Base-by-base conservation (phyloP, 1,140 invertebrate species). In the Drosophila ananassae region DNA sequence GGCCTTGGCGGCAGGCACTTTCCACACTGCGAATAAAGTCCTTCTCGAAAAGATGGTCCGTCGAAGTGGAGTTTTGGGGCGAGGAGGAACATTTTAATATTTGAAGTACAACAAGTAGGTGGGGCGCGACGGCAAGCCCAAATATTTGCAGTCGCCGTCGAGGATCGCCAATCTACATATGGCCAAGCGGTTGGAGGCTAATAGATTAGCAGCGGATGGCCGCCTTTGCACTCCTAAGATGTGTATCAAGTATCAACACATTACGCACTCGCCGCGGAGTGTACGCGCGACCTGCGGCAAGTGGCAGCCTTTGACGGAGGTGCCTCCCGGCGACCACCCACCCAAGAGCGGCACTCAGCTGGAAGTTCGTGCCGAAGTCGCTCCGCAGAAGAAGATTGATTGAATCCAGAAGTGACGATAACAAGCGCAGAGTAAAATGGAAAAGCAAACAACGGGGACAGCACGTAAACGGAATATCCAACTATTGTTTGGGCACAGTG, bases 391-490 rank as follows among this genome's bases (percentile, higher is more conserved):
- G 56, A 89, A 89, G 83, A 89, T 89, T 89, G 83, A 89, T 89
- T 89, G 83, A 83, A 89, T 79, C 68, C 79, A 89, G 76, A 83
- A 89, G 83, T 89, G 83, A 81, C 83, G 79, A 89, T 89, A 89
- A 83, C 79, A 83, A 83, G 79, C 84, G 41, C 75, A 83, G 73
- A 80, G 73, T 73, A 74, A 73, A 83, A 84, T 84, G 80, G 59
- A 79, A 84, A 84, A 73, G 80, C 80, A 84, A 87, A 84, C 81
- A 85, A 66, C 62, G 63, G n/a, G 46, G 52, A 24, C 25, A 48
- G 61, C 75, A 89, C 68, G 74, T 66, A 67, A 82, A 64, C 78
- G 58, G 53, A 77, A 77, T 53, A 56, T 77, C 52, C 62, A 80
- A 85, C 82, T 82, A 78, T 87, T 79, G 54, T 46, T 44, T 22